Evolutionary conservation across 1,140 invertebrate species (phyloP), one percentile per base, ranked within the genome.

Genomic region (Bombyx mandarina): DNA sequence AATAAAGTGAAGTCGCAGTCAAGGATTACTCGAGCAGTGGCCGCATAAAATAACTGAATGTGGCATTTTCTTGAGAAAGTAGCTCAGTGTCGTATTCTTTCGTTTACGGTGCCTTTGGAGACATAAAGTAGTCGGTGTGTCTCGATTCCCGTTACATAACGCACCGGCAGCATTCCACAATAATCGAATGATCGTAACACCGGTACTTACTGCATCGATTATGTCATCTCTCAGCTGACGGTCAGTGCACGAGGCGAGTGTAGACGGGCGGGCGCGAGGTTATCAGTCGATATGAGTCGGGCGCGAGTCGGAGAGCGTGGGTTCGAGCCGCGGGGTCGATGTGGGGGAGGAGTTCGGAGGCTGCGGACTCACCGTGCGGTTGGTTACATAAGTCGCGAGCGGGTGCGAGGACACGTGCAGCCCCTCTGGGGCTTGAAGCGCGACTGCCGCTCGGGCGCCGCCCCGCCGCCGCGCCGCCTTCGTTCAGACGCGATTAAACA

Each of bases 201-300:
- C 71, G 77, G 75, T 84, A 80, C 73, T 81, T 82, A 77, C 81
- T 84, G 83, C 79, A 81, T 84, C 72, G 77, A 86, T 86, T 84
- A 82, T 85, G 72, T 86, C 79, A 82, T 76, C 71, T 81, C 76
- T 77, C 79, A 85, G 79, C 79, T 85, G 81, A 77, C 69, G 69
- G 66, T 73, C 68, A 75, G 72, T 74, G 74, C 77, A 85, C 74
- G 69, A 71, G 64, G 69, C 49, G 49, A 12, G 49, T 26, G 49
- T 8, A 63, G 63, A 61, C 65, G 57, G 65, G 66, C 64, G 70
- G 63, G 62, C 69, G 63, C 62, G 67, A 73, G 71, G 67, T 64
- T 67, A 62, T 67, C 62, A 68, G 73, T 64, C 69, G 77, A 77
- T 77, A 79, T 74, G 73, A 63, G 59, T 60, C 67, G 65, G 71